Evolutionary conservation across 2,797 vertebrate species (phyloP), one percentile per base, ranked within the genome.

Genomic region (Tauraco hartlaubi): DNA sequence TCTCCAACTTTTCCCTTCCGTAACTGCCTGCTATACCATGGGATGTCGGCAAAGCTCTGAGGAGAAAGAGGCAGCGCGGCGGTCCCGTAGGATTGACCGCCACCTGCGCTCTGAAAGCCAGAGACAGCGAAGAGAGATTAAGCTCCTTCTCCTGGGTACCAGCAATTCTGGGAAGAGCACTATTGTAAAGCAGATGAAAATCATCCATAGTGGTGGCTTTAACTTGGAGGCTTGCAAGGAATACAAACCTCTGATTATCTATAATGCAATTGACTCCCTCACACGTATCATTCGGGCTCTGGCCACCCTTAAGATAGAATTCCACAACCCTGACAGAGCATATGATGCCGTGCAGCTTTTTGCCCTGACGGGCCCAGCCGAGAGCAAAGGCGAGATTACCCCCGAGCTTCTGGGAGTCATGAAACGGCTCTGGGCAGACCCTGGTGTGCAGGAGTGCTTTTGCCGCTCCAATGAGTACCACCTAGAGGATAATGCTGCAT

Each of bases 11-110:
- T 80, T 87, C 88, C 76, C 89, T 61, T 85, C 91, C 49, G 92
- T 80, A 89, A 68, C 79, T 84, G 46, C 96, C 98, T 97, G 98
- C 98, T 98, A 95, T 98, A 99, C 98, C 99, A 99, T 99, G 99
- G 99, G 99, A 98, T 99, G 99, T 98, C 99, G 99, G 98, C 99
- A 99, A 98, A 99, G 99, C 98, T 99, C 99, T 61, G 99, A 99
- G 98, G 99, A 99, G 97, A 99, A 99, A 98, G 99, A 99, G 98
- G 99, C 99, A 44, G 99, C 99, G n/a, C 98, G 99, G 97, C 99
- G 99, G 97, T 99, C 99, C 5, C 98, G 99, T 35, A 98, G 99
- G 76, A 99, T 99, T 46, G 99, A 99, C 98, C 99, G 99, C 95
- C 99, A 99, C 98, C 98, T 99, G 98, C 99, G 99, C 97, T 99